A percentile compares a stretch with the other conserved stretches of the same genome.
Conservation (phyloP, 2,797 vertebrate genomes). For the Orientallactaga sibirica region DNA sequence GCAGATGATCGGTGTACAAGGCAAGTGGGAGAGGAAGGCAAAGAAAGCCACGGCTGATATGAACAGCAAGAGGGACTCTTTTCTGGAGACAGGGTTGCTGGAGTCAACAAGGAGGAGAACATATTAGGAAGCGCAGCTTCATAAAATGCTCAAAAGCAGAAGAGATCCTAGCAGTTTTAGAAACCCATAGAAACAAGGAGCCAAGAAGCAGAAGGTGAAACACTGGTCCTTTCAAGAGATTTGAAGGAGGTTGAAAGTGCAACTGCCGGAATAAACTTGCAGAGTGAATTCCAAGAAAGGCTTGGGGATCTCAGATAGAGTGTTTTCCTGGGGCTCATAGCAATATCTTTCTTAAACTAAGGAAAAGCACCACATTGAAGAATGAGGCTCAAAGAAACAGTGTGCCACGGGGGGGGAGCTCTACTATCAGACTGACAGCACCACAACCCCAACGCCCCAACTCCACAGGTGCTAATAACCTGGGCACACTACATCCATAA, state of each 20-base stretch:
- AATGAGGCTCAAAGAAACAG: background rate
- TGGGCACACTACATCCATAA: background rate
- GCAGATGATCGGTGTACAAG: background rate
- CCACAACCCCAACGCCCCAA: background rate
- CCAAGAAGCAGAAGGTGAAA: background rate
- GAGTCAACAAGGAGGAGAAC: background rate
- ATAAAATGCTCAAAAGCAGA: background rate
- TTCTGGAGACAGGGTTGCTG: background rate
- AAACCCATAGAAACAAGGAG: background rate
- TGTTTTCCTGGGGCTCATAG: background rate
- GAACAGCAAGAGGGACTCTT: background rate
- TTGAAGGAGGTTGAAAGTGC: background rate
- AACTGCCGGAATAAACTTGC: background rate
- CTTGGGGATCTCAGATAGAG: constrained; percentile 39
- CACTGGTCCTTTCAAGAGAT: constrained; percentile 8
- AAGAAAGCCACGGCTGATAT: background rate
- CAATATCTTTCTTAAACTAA: background rate
- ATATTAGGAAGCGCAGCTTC: background rate
- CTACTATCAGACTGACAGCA: background rate
- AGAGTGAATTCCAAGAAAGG: background rate
- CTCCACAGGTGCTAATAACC: background rate
- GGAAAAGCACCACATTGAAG: background rate
- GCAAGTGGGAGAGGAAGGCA: no score
- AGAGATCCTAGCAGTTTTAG: background rate
- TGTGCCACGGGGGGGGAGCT: background rate